Evolutionary conservation across 2,888 invertebrate genomes (phyloP).

Genomic region (Melanostoma scalare): DNA sequence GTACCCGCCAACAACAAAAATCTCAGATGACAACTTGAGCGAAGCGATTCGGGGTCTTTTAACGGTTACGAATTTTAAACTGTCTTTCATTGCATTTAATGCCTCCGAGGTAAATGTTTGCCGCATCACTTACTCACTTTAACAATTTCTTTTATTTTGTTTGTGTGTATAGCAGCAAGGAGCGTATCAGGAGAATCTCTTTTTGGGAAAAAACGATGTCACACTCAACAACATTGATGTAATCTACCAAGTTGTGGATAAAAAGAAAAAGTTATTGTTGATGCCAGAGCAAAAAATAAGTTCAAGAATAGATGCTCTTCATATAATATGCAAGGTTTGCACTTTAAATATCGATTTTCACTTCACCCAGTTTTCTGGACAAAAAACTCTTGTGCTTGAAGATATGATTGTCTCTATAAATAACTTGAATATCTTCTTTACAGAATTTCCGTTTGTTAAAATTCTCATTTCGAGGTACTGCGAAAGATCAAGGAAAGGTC

Average conservation of each 20-base stretch:
- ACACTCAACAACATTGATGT: slow-evolving; percentile 81
- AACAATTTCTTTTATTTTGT: not conserved
- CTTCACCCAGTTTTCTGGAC: slow-evolving; percentile 34
- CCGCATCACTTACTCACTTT: not conserved
- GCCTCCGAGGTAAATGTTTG: slow-evolving; percentile 44
- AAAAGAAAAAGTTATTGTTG: slow-evolving; percentile 78
- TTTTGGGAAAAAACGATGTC: slow-evolving; percentile 80
- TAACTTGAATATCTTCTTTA: slow-evolving; percentile 77
- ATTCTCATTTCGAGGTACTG: slow-evolving; percentile 93
- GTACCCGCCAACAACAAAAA: slow-evolving; percentile 86
- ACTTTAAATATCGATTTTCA: slow-evolving; percentile 47
- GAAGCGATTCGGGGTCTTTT: slow-evolving; percentile 92
- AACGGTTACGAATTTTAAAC: slow-evolving; percentile 95
- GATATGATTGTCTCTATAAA: slow-evolving; percentile 10
- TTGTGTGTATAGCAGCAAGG: slow-evolving; percentile 72
- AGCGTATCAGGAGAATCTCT: slow-evolving; percentile 79
- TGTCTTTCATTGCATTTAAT: slow-evolving; percentile 89
- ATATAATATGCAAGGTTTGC: slow-evolving; percentile 80
- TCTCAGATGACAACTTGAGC: slow-evolving; percentile 85
- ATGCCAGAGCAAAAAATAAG: slow-evolving; percentile 80
- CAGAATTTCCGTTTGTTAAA: slow-evolving; percentile 94
- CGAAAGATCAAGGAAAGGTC: slow-evolving; percentile 90
- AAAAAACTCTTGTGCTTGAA: slow-evolving; percentile 9
- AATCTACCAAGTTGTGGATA: slow-evolving; percentile 79
- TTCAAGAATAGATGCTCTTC: slow-evolving; percentile 80